A percentile compares a stretch with the other conserved stretches of the same genome.
phyloP scores from a whole-genome alignment of 1,140 invertebrate species.

The Plectrocnemia conspersa region DNA sequence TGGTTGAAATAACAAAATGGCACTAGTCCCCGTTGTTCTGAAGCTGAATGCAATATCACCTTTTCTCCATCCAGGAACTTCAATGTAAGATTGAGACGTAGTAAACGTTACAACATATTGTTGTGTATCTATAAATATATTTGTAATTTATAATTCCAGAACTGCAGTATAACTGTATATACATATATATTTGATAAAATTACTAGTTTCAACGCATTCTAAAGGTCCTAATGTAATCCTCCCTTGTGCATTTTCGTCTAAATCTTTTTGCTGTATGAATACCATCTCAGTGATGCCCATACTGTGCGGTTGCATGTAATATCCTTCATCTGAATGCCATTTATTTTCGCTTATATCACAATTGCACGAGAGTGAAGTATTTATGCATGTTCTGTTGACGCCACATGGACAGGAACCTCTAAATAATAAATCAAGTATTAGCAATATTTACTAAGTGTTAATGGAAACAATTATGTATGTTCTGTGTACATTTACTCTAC shows the following conservation, averaged over 20 bases:
- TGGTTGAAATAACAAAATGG: conserved; percentile 85
- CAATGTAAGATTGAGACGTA: conserved; percentile 84
- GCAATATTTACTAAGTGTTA: too few relatives aligned
- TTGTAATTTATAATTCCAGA: conserved; percentile 4
- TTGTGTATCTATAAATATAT: conserved; percentile 69
- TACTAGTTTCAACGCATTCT: conserved; percentile 92
- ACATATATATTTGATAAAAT: conserved; percentile 39
- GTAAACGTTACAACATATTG: conserved; percentile 91
- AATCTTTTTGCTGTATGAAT: conserved; percentile 79
- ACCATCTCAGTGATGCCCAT: conserved; percentile 87
- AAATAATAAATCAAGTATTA: too few relatives aligned
- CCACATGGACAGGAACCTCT: conserved; percentile 64
- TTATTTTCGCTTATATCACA: conserved; percentile 78
- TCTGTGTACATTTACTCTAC: too few relatives aligned
- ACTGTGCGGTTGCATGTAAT: conserved; percentile 70
- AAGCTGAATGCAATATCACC: conserved; percentile 91
- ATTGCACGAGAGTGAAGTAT: conserved; percentile 77
- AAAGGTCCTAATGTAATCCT: conserved; percentile 83
- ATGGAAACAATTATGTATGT: too few relatives aligned
- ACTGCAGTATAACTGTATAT: too few relatives aligned
- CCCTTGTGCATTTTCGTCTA: conserved; percentile 75
- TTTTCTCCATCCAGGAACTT: conserved; percentile 86
- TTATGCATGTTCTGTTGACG: conserved; percentile 73
- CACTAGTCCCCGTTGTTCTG: conserved; percentile 82
- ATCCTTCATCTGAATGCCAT: conserved; percentile 84